These are phyloP conservation scores for Maccullochella peelii DNA, from an alignment of 2,113 vertebrate genomes.

Conservation along the genomic window DNA sequence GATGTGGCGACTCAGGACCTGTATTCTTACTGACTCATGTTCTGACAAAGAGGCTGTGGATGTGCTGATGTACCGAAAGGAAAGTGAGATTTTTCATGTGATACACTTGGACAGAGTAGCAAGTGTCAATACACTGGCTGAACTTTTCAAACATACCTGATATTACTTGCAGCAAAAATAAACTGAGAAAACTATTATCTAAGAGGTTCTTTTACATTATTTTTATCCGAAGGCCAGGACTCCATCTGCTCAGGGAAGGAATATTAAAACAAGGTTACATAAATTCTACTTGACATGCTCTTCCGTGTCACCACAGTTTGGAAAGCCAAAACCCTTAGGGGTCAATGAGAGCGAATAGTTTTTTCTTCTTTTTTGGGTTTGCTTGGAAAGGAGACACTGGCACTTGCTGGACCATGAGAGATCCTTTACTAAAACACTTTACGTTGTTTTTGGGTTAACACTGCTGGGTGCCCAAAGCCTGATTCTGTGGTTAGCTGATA, in stretches of 20 bases:
- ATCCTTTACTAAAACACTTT: slow-evolving; percentile 65
- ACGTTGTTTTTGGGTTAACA: slow-evolving; percentile 71
- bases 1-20: slow-evolving; percentile 14
- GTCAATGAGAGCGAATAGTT: background rate
- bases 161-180: background rate
- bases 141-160: slow-evolving; percentile 1
- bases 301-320: background rate
- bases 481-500: slow-evolving; percentile 71
- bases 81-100: background rate
- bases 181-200: background rate
- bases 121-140: background rate
- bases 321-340: background rate
- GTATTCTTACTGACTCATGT: slow-evolving; percentile 35
- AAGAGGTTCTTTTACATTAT: background rate
- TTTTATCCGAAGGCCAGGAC: background rate
- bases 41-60: slow-evolving; percentile 3
- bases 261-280: slow-evolving; percentile 13
- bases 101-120: background rate
- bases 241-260: background rate
- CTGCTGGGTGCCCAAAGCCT: slow-evolving; percentile 55
- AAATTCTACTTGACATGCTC: background rate
- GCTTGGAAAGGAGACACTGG: slow-evolving; percentile 27
- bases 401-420: slow-evolving; percentile 30
- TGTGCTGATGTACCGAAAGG: background rate
- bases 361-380: background rate